phyloP scores from a whole-genome alignment of 2,797 vertebrate species.

The Crossoptilon crossoptilon region DNA sequence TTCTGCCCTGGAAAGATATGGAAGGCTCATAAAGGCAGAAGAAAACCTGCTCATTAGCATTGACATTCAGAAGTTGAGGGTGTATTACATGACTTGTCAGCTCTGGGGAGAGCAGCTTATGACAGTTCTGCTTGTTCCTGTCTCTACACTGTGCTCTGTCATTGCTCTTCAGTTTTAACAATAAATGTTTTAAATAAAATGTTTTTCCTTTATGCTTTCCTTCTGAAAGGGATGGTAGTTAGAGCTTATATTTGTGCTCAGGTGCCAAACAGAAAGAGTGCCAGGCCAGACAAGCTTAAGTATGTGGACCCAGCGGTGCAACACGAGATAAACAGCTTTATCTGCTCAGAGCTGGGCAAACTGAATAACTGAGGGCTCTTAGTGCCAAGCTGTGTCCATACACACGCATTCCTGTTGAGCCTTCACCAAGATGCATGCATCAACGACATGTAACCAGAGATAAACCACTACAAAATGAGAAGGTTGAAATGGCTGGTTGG shows the following conservation, averaged over 20 bases:
- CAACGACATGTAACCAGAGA: neutral
- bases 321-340: neutral
- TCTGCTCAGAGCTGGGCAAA: neutral
- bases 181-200: neutral
- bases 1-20: slow-evolving; percentile 20
- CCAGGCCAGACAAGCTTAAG: neutral
- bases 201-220: neutral
- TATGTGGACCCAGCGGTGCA: neutral
- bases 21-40: neutral
- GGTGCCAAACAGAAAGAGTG: neutral
- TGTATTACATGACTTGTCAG: neutral
- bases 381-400: fast-evolving
- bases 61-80: slow-evolving; percentile 56
- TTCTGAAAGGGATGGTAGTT: neutral
- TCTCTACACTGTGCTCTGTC: neutral
- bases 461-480: neutral
- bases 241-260: neutral
- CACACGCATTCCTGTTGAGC: neutral
- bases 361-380: too few relatives aligned
- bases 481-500: neutral
- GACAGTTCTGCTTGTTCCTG: neutral
- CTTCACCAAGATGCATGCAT: fast-evolving
- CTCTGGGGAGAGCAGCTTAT: neutral
- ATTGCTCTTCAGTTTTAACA: neutral
- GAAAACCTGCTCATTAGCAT: neutral